These are phyloP conservation scores for Elgonia sp. DNA, from an alignment of 2,888 invertebrate genomes.

Conservation along the genomic window DNA sequence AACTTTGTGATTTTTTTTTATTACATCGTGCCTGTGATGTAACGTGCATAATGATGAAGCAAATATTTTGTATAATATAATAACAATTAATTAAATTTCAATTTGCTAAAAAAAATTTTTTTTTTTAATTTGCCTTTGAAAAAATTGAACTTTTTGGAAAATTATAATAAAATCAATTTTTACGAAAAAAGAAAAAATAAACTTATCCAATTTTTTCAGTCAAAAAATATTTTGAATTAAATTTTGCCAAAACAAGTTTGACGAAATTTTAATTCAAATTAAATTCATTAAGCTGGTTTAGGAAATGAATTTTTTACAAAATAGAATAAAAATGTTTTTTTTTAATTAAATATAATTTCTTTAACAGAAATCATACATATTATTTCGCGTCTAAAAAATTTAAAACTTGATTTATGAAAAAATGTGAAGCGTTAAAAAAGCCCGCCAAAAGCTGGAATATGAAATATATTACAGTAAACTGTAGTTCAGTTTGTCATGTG, in stretches of 20 bases:
- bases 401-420: constrained; percentile 50
- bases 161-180: no score
- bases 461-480: constrained; percentile 27
- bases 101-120: neutral
- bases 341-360: neutral
- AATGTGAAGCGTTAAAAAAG: constrained; percentile 30
- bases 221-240: no score
- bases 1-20: neutral
- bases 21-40: neutral
- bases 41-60: constrained; percentile 11
- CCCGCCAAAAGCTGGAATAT: constrained; percentile 17
- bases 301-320: no score
- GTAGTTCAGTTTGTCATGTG: constrained; percentile 37
- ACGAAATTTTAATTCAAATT: no score
- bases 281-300: no score
- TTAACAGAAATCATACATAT: constrained; percentile 1
- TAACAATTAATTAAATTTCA: neutral
- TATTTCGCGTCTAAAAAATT: constrained; percentile 11
- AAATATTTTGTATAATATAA: neutral
- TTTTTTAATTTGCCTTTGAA: neutral
- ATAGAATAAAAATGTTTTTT: neutral
- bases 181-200: no score
- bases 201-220: no score
- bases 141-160: no score
- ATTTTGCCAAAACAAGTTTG: no score